Evolutionary conservation across 2,888 invertebrate genomes (phyloP).

Genomic region (Dolichomitus sp.): DNA sequence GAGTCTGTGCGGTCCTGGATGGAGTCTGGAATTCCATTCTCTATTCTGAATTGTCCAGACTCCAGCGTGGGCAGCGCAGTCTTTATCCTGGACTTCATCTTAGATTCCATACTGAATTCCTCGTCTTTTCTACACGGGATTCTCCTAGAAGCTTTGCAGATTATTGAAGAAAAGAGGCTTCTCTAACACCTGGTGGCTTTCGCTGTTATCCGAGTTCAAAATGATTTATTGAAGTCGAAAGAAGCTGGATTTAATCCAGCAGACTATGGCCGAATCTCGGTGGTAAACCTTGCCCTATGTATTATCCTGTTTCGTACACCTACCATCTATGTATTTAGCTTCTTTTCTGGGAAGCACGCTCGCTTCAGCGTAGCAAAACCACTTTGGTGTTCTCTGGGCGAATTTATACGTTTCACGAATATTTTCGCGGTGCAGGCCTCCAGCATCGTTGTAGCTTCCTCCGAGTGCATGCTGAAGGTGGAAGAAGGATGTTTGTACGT

Average conservation of each 20-base stretch:
- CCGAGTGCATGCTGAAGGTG: background rate
- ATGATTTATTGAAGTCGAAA: constrained; percentile 5
- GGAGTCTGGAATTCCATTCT: too few relatives aligned
- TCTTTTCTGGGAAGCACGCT: constrained; percentile 30
- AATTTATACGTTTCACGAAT: constrained; percentile 73
- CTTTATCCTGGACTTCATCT: too few relatives aligned
- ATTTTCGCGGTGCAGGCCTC: constrained; percentile 56
- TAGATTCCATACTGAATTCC: too few relatives aligned
- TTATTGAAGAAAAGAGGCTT: too few relatives aligned
- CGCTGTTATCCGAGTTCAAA: background rate
- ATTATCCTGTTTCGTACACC: constrained; percentile 1
- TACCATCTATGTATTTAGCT: constrained; percentile 49
- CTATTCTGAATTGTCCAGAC: too few relatives aligned
- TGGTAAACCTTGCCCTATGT: constrained; percentile 16
- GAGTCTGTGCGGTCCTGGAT: too few relatives aligned
- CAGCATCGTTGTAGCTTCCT: background rate
- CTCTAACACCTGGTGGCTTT: too few relatives aligned
- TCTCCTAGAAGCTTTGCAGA: too few relatives aligned
- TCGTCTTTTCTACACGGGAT: too few relatives aligned
- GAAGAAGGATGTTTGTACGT: constrained; percentile 63
- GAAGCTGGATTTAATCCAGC: constrained; percentile 26
- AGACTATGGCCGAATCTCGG: constrained; percentile 20
- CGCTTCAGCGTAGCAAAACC: constrained; percentile 46
- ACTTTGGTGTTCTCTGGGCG: constrained; percentile 64
- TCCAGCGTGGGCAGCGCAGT: too few relatives aligned